Conservation (phyloP, 2,888 invertebrate species). For the Trachelus stipa region DNA sequence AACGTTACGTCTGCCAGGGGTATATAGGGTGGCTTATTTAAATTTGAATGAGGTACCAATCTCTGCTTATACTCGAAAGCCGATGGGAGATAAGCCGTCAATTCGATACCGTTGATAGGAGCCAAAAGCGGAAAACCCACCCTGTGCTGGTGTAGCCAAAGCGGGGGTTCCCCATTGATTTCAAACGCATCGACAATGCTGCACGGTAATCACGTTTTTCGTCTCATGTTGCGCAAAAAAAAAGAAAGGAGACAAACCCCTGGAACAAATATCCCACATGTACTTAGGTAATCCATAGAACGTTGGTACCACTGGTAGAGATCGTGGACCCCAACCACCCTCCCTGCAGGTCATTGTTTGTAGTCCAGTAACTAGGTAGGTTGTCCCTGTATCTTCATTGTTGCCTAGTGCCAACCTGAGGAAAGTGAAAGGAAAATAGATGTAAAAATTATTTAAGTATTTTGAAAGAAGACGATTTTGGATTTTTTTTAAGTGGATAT, state of each 20-base stretch:
- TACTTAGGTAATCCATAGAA: slow-evolving; percentile 5
- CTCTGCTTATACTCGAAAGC: slow-evolving; percentile 34
- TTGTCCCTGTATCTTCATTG: not conserved
- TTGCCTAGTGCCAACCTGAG: slow-evolving; percentile 14
- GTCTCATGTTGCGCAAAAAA: slow-evolving; percentile 25
- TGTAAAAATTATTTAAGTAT: not conserved
- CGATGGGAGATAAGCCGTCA: slow-evolving; percentile 43
- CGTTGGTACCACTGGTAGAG: not conserved
- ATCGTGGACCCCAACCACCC: not conserved
- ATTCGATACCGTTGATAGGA: slow-evolving; percentile 41
- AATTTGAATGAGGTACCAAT: slow-evolving; percentile 35
- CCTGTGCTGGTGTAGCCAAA: slow-evolving; percentile 12
- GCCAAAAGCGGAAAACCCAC: slow-evolving; percentile 16
- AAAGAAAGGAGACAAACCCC: slow-evolving; percentile 4
- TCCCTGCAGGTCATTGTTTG: not conserved
- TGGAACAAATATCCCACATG: slow-evolving; percentile 21
- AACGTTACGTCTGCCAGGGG: not conserved
- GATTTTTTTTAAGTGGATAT: not conserved
- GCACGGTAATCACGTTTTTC: slow-evolving; percentile 25
- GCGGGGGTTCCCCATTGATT: slow-evolving; percentile 11
- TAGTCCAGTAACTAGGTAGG: not conserved
- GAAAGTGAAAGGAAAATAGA: not conserved
- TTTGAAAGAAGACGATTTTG: not conserved
- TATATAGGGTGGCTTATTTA: slow-evolving; percentile 30
- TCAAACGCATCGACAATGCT: slow-evolving; percentile 1